phyloP scores from a whole-genome alignment of 2,797 vertebrate genomes.

The Passerculus sandwichensis region DNA sequence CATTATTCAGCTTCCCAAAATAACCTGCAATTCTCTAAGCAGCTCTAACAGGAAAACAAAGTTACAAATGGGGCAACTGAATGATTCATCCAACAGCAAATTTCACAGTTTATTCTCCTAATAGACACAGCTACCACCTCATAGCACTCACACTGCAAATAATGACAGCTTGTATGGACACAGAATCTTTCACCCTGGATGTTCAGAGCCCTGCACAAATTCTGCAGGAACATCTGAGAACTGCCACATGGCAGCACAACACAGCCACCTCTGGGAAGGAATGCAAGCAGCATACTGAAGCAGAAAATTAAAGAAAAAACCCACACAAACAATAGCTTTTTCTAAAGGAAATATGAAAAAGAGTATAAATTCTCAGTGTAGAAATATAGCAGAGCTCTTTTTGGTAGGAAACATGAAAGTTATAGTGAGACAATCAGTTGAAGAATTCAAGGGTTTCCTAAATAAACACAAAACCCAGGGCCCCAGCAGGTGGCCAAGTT shows the following conservation, averaged over 20 bases:
- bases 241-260: background rate
- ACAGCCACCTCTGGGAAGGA: slow-evolving; percentile 29
- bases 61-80: background rate
- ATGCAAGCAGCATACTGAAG: background rate
- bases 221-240: background rate
- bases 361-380: background rate
- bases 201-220: background rate
- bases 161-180: background rate
- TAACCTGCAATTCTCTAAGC: slow-evolving; percentile 45
- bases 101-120: background rate
- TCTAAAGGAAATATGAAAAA: background rate
- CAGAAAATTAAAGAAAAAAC: background rate
- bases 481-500: slow-evolving; percentile 84
- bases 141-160: background rate
- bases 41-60: slow-evolving; percentile 4
- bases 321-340: background rate
- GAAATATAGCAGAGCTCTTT: slow-evolving; percentile 3
- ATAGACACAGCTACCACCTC: background rate
- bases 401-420: slow-evolving; percentile 16
- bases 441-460: slow-evolving; percentile 76
- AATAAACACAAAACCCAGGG: slow-evolving; percentile 83
- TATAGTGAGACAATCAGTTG: slow-evolving; percentile 72
- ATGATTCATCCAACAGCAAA: background rate
- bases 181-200: background rate
- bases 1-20: slow-evolving; percentile 59